These are phyloP conservation scores for Drosophila gaucha DNA, from an alignment of 2,888 invertebrate species.

Conservation along the genomic window DNA sequence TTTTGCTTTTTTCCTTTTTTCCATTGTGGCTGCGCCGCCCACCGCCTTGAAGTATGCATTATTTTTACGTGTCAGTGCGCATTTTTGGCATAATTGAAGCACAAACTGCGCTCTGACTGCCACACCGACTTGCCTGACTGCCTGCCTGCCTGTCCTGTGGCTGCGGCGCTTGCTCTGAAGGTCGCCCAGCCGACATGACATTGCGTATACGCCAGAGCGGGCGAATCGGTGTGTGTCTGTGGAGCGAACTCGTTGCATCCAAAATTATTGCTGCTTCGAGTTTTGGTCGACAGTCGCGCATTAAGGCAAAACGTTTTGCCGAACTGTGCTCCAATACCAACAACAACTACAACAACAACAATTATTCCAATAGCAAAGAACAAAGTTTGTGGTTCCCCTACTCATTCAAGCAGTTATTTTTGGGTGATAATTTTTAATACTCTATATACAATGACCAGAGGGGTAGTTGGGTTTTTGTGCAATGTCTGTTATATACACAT, in stretches of 20 bases:
- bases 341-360: conserved; percentile 18
- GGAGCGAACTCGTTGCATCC: background rate
- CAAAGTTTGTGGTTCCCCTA: conserved; percentile 11
- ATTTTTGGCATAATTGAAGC: conserved; percentile 78
- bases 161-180: conserved; percentile 35
- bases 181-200: conserved; percentile 49
- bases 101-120: conserved; percentile 61
- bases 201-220: conserved; percentile 42
- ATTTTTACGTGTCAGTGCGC: conserved; percentile 79
- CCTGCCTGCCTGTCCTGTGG: conserved; percentile 12
- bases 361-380: conserved; percentile 11
- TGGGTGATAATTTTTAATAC: conserved; percentile 23
- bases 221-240: background rate
- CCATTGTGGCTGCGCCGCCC: conserved; percentile 27
- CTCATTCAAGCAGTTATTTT: conserved; percentile 1
- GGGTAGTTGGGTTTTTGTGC: background rate
- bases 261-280: conserved; percentile 32
- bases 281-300: conserved; percentile 27
- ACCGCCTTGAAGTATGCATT: conserved; percentile 78
- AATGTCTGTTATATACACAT: background rate
- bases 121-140: conserved; percentile 18
- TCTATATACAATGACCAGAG: background rate
- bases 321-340: conserved; percentile 34
- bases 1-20: conserved; percentile 32
- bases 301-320: conserved; percentile 33